Evolutionary conservation across 1,140 invertebrate genomes (phyloP), one percentile per base, ranked within the genome.

Genomic region (Drosophila sulfurigaster): DNA sequence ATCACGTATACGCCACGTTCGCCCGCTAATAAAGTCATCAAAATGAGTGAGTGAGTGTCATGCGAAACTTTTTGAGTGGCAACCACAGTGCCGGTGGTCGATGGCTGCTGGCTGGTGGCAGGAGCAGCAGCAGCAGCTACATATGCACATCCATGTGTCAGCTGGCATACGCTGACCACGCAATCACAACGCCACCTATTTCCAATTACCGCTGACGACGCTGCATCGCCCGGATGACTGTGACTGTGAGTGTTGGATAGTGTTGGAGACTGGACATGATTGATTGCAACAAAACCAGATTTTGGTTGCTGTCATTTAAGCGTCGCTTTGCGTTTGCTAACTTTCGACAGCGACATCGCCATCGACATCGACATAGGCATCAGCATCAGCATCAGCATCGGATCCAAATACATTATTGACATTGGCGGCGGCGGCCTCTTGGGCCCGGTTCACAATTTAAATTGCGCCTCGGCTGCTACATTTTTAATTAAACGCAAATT

Each of bases 231-330:
- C 30, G 32, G 10, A 45, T 20, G 30, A 56, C 28, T 45, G 52
- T 46, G 68, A 38, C 20, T 25, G 28, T 62, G 59, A 41, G 51
- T 41, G 30, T 38, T 51, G 49, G 46, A n/a, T 49, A 30, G 38
- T 69, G 58, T 13, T 16, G 41, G 43, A 41, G 56, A 16, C 43
- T 41, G 75, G 71, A 67, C 83, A 83, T 88, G 83, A 88, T 88
- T 88, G 83, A 88, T 88, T 88, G 83, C 83, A 88, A 81, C 85
- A 88, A 83, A 88, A 88, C 83, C 83, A 88, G 85, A 88, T 88
- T 88, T 88, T 88, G 83, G 83, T 88, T 75, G 73, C 85, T 88
- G 83, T 89, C 83, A 88, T 83, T 88, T 89, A 89, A 88, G 80
- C 64, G 70, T 51, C 64, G 28, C 41, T 7, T 43, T 35, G 35